These are phyloP conservation scores for Palythoa caribaeorum DNA, from an alignment of 92 coral and sea anemone species.

Conservation along the genomic window DNA sequence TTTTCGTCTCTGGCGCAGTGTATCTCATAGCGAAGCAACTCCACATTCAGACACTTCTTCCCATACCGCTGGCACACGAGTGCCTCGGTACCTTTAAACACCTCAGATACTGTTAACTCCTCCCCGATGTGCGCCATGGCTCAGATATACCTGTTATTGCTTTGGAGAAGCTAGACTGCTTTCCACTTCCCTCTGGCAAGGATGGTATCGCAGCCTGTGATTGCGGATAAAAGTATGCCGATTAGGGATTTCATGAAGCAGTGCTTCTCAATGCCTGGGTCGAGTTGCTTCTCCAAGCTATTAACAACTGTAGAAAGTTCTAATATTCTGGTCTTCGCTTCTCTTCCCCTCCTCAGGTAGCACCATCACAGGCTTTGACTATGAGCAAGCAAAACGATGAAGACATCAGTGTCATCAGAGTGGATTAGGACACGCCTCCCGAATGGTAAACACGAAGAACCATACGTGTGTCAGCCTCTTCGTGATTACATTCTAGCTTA, in stretches of 20 bases:
- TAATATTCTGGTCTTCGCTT: constrained; percentile 40
- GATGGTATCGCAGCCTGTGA: constrained; percentile 69
- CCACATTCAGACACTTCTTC: constrained; percentile 49
- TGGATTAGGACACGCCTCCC: constrained; percentile 27
- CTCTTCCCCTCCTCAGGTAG: neutral
- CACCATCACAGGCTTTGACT: too few relatives aligned
- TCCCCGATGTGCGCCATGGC: constrained; percentile 39
- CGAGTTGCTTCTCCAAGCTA: constrained; percentile 45
- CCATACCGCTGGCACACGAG: constrained; percentile 50
- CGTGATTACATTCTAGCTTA: neutral
- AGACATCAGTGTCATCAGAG: constrained; percentile 7
- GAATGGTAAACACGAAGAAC: neutral
- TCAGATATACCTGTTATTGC: neutral
- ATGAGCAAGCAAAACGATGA: too few relatives aligned
- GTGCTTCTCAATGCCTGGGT: constrained; percentile 23
- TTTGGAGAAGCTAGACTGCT: constrained; percentile 25
- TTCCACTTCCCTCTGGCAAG: constrained; percentile 67
- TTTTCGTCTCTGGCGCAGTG: too few relatives aligned
- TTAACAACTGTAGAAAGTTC: constrained; percentile 27
- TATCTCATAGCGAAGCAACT: constrained; percentile 48
- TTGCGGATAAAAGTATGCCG: constrained; percentile 44
- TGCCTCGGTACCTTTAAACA: constrained; percentile 44
- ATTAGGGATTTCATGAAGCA: constrained; percentile 53
- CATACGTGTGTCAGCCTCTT: neutral
- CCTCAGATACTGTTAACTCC: constrained; percentile 49